These are phyloP conservation scores for Premnoplex brunnescens DNA, from an alignment of 2,797 vertebrate species.

Conservation along the genomic window DNA sequence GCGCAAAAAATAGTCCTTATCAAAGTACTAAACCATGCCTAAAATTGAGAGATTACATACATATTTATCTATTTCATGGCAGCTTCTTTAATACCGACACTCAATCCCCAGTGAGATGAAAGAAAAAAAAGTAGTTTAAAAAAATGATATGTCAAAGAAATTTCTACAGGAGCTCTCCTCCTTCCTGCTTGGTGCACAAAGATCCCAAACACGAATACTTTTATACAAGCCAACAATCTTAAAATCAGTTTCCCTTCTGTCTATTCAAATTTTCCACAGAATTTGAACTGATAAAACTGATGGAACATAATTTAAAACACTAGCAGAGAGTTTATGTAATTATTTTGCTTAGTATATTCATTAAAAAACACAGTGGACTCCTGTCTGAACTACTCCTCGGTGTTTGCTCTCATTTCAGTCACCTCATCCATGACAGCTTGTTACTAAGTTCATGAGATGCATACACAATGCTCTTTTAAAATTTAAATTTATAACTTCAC, in stretches of 20 bases:
- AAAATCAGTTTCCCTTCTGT: neutral
- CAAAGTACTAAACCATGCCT: neutral
- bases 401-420: neutral
- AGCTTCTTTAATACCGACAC: neutral
- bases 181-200: neutral
- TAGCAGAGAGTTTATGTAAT: neutral
- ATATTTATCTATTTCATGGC: neutral
- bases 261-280: neutral
- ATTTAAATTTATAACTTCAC: neutral
- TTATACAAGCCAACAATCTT: neutral
- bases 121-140: neutral
- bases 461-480: neutral
- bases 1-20: neutral
- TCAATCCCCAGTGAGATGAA: neutral
- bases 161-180: neutral
- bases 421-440: neutral
- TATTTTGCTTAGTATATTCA: neutral
- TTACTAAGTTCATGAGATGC: neutral
- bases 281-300: neutral
- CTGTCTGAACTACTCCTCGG: neutral
- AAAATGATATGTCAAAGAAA: neutral
- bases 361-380: neutral
- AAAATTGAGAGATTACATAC: neutral
- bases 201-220: neutral
- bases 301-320: neutral